These are phyloP conservation scores for Eptesicus fuscus DNA, from an alignment of 2,113 vertebrate species.

Conservation along the genomic window DNA sequence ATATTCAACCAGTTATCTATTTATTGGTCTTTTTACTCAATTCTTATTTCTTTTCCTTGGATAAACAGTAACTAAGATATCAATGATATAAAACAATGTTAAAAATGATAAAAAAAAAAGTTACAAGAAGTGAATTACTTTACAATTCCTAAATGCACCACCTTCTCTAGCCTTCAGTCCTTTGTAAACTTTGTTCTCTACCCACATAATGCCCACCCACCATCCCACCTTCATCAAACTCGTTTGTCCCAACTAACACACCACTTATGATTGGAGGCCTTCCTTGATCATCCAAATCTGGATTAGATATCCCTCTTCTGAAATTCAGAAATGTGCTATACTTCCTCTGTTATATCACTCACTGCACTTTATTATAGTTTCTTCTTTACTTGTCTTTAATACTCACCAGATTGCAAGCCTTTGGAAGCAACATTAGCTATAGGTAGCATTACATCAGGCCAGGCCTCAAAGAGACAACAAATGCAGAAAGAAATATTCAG, in stretches of 20 bases:
- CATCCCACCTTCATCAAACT: neutral
- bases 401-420: conserved; percentile 1
- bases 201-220: neutral
- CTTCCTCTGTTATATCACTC: neutral
- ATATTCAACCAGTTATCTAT: neutral
- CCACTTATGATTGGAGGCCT: neutral
- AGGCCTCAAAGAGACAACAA: conserved; percentile 1
- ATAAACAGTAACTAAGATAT: neutral
- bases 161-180: neutral
- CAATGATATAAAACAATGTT: neutral
- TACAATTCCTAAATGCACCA: neutral
- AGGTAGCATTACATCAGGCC: neutral
- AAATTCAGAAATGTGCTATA: neutral
- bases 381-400: conserved; percentile 21
- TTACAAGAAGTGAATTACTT: neutral
- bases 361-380: conserved; percentile 1
- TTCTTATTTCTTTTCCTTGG: neutral
- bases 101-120: neutral
- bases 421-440: neutral
- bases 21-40: neutral
- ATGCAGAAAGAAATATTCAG: neutral
- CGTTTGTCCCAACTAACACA: neutral
- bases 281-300: conserved; percentile 14
- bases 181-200: neutral
- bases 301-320: neutral